Evolutionary conservation across 1,140 invertebrate species (phyloP), one percentile per base, ranked within the genome.

Genomic region (Nephila pilipes): DNA sequence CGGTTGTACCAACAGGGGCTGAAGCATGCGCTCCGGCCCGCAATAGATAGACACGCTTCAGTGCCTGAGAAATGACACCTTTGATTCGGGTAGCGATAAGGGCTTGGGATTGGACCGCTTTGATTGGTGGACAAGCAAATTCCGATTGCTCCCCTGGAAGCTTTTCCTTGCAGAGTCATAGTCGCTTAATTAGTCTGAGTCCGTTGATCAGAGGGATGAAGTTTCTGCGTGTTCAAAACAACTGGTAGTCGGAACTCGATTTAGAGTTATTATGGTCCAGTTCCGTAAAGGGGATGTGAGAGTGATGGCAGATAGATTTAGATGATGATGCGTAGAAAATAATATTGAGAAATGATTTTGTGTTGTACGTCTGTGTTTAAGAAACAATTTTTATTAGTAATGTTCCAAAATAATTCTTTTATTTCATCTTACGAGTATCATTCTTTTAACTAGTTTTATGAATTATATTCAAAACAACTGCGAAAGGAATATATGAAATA

Each of bases 31-130:
- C 54, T 54, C 69, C n/a, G 79, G 55, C 69, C 20, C 22, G 89
- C 79, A 81, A 83, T 91, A 91, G 89, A 91, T 91, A 91, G 75
- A 83, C 89, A 60, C 79, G 89, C 79, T 65, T 65, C 55, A 32
- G 38, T 91, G 69, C 69, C 89, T 91, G 89, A 91, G 89, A 91
- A 91, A 91, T 91, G 89, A 91, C 89, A 91, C 89, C 89, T 91
- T 91, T 91, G 89, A 91, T 91, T 91, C 89, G 32, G 32, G 57
- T 54, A 38, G 79, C 57, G 89, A 91, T 91, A 91, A 63, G 69
- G 57, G 79, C 22, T 5, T 14, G n/a, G 14, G n/a, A 79, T 90
- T 54, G 65, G 29, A 20, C 46, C 3, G 89, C 80, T 91, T 91
- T 91, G 89, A 91, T 91, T 91, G 89, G 89, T 80, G n/a, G 88